A percentile compares a stretch with the other conserved stretches of the same genome.
These are phyloP conservation scores for Dufourea novaeangliae DNA, from an alignment of 1,140 invertebrate species.

Conservation along the genomic window DNA sequence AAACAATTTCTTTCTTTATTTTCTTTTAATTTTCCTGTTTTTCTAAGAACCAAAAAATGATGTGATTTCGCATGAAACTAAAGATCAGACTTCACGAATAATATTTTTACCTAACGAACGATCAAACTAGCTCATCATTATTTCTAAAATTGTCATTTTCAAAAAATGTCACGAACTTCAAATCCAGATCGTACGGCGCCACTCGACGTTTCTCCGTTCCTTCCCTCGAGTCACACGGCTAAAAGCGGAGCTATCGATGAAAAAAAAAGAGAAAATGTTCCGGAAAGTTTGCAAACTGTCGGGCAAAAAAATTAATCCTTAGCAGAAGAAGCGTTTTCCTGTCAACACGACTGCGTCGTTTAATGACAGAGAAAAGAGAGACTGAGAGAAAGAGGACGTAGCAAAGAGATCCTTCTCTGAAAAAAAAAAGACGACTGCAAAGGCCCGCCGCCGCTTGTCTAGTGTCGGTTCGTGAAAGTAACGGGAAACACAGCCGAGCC, in stretches of 20 bases:
- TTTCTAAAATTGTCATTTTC: not conserved
- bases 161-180: slow-evolving; percentile 4
- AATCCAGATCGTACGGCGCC: not conserved
- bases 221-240: not conserved
- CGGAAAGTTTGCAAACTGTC: slow-evolving; percentile 4
- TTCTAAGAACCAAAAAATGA: no score
- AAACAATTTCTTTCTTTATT: no score
- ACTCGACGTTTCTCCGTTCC: not conserved
- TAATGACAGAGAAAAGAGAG: not conserved
- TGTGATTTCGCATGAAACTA: no score
- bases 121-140: not conserved
- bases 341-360: not conserved
- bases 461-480: slow-evolving; percentile 1
- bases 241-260: not conserved
- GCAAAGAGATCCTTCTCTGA: not conserved
- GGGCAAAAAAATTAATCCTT: not conserved
- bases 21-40: no score
- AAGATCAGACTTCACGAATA: not conserved
- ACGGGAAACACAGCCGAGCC: not conserved
- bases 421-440: slow-evolving; percentile 7
- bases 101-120: not conserved
- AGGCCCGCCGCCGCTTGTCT: not conserved
- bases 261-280: no score
- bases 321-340: not conserved
- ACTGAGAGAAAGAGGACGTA: not conserved